phyloP scores from a whole-genome alignment of 1,140 invertebrate species.

The Dryas iulia region DNA sequence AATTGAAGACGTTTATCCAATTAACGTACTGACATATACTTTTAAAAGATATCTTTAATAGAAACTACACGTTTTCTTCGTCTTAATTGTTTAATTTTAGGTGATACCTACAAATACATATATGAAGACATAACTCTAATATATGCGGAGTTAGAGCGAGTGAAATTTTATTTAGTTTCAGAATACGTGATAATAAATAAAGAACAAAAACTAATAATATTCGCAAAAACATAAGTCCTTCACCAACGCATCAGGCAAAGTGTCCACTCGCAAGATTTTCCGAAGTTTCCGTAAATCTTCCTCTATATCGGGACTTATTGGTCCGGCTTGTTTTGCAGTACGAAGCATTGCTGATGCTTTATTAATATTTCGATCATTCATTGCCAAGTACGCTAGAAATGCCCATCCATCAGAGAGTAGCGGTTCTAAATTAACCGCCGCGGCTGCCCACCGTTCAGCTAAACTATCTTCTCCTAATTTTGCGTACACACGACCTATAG shows the following conservation, averaged over 20 bases:
- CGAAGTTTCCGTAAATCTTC: conserved; percentile 51
- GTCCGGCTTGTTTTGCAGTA: conserved; percentile 61
- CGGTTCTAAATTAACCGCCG: conserved; percentile 60
- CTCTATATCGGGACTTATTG: conserved; percentile 53
- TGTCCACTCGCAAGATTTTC: conserved; percentile 45
- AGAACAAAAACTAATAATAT: conserved; percentile 40
- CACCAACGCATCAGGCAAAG: conserved; percentile 47
- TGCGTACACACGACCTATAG: conserved; percentile 53
- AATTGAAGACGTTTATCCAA: conserved; percentile 30
- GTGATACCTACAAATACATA: not conserved
- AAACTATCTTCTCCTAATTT: conserved; percentile 45
- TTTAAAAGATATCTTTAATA: conserved; percentile 4
- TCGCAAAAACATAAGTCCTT: conserved; percentile 68
- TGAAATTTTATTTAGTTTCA: too few species aligned
- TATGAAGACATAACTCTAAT: not conserved
- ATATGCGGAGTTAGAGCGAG: too few species aligned
- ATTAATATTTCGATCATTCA: conserved; percentile 50
- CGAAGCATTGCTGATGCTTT: conserved; percentile 59
- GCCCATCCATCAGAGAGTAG: conserved; percentile 67
- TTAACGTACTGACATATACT: conserved; percentile 21
- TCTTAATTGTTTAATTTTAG: not conserved
- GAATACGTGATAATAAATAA: too few species aligned
- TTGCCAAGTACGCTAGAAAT: conserved; percentile 55
- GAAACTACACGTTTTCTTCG: not conserved
- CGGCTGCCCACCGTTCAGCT: conserved; percentile 62